phyloP scores from a whole-genome alignment of 2,888 invertebrate genomes.

The Drosophila nigritarsus region DNA sequence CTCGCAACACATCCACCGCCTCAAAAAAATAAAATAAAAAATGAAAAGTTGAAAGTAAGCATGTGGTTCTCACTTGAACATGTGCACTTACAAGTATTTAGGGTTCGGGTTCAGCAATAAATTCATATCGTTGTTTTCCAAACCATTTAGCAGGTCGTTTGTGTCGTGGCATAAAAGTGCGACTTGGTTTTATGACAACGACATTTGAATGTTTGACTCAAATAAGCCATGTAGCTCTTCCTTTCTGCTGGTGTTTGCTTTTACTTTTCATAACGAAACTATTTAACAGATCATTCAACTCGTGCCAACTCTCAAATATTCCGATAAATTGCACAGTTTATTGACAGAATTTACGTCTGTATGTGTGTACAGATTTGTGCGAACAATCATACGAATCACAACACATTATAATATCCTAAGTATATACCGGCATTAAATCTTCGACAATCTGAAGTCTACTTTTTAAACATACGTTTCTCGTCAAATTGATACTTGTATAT shows the following conservation, averaged over 20 bases:
- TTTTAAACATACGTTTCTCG: neutral
- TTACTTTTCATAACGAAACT: constrained; percentile 22
- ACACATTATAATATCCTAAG: neutral
- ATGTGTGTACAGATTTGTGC: too few relatives aligned
- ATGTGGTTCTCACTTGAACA: constrained; percentile 14
- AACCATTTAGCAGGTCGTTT: constrained; percentile 61
- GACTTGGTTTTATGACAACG: constrained; percentile 44
- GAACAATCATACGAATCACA: too few relatives aligned
- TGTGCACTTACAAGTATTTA: constrained; percentile 14
- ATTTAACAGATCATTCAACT: constrained; percentile 65
- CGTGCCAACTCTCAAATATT: constrained; percentile 25
- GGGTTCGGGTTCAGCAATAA: constrained; percentile 56
- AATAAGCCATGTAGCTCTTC: constrained; percentile 10
- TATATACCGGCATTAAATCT: neutral
- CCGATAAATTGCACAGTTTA: constrained; percentile 55
- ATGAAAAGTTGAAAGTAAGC: constrained; percentile 1
- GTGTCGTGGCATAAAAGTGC: constrained; percentile 44
- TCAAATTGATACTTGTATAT: neutral
- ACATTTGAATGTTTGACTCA: constrained; percentile 48
- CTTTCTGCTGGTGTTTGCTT: constrained; percentile 7
- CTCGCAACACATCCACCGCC: neutral
- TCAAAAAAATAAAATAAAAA: neutral
- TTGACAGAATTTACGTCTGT: constrained; percentile 54
- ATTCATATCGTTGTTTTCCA: constrained; percentile 47
- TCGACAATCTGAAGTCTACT: neutral